Base-by-base conservation (phyloP, 2,888 invertebrate genomes). In the Lepidocyrtoides sp. region DNA sequence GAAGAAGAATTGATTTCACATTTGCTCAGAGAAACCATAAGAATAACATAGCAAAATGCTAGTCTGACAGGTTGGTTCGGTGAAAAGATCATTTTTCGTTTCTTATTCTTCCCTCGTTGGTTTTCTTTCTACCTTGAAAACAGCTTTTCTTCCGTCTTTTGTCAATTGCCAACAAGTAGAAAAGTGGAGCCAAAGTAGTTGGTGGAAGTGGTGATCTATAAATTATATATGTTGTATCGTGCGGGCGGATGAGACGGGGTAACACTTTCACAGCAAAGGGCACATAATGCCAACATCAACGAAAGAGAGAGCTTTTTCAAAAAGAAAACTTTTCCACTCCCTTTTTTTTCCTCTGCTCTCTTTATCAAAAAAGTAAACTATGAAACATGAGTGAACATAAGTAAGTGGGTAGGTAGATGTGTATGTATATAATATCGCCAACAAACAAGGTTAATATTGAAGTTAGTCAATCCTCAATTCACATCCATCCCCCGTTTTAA, bases 11-110 rank as follows among this genome's bases (percentile, higher is more conserved):
- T 82, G 88, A 89, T 89, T 89, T 89, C 88, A 72, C 88, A 89
- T 89, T 89, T 89, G 88, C 88, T 72, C 69, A 72, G 41, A 54
- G 88, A 89, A 89, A 89, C 88, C 88, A 89, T 89, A 89, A 89
- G 88, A 66, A 81, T 57, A 89, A 82, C 54, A 82, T 44, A 82
- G 72, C 81, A 89, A 82, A 81, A 72, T 72, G 82, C 88, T 60
- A 23, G 54, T 36, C 63, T 89, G 81, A 89, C 88, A 89, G 81
- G 88, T 72, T 82, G 69, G 36, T 60, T 63, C 23, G 44, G 60
- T 12, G 81, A 87, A 41, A 77, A 54, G 82, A 89, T 81, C 88
- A 89, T 89, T 89, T 89, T 82, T 82, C 79, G 26, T 60, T 75
- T 41, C 36, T 66, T 69, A 63, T 66, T 32, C n/a, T 14, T 51